Base-by-base conservation (phyloP, 2,113 vertebrate genomes). In the Entomyzon cyanotis region DNA sequence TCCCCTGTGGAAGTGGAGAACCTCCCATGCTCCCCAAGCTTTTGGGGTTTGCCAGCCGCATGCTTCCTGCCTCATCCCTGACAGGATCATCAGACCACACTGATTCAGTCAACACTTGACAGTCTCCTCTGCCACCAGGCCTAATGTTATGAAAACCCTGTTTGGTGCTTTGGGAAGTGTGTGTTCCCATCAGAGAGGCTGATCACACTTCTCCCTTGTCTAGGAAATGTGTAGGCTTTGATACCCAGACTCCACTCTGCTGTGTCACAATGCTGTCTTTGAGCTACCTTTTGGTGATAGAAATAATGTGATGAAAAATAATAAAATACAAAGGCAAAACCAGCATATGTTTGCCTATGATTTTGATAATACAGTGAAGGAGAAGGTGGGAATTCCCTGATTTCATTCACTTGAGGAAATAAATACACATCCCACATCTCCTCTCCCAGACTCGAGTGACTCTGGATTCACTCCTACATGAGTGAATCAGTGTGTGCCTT, bases 21-120 rank as follows among this genome's bases (percentile, higher is more conserved):
- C 21, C 24, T 71, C n/a, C 83, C 15, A 9, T 23, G 33, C 58
- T 73, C 41, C n/a, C 30, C 7, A 3, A 2, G 11, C 71, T 59
- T 55, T 67, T 3, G 4, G 65, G 41, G 8, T 11, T 60, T 24
- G 5, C 30, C 28, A 18, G n/a, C 60, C 52, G 46, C 39, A 5
- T 0, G 0, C 28, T n/a, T 37, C 17, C 24, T 24, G 20, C 50
- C 37, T 80, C 5, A 2, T 28, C 0, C 5, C 53, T 10, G 12
- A 15, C 33, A 9, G 47, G 56, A 78, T 20, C 47, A 53, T 78
- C 12, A 12, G 31, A 12, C 17, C 46, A 24, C n/a, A 17, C 3
- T 22, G 25, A 12, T 58, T 35, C 35, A 56, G 2, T 55, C 50
- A 14, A 9, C 19, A 5, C 39, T 27, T 20, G 9, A 7, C 18